phyloP scores from a whole-genome alignment of 2,113 vertebrate genomes.

The Pogona vitticeps region DNA sequence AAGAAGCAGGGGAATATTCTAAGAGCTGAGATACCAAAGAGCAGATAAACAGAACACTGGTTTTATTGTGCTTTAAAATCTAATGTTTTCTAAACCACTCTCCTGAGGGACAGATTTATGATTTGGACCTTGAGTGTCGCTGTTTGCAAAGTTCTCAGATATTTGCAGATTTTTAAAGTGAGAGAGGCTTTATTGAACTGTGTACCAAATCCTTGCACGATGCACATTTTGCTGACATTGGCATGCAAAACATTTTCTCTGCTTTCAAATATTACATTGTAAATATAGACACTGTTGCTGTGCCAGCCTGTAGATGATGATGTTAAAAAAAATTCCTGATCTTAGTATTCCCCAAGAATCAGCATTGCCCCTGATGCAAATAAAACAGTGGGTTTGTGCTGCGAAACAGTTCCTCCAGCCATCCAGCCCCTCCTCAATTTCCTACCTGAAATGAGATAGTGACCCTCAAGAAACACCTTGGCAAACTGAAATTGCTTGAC shows the following conservation, averaged over 20 bases:
- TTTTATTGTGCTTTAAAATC: conserved; percentile 17
- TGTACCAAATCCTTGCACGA: not conserved
- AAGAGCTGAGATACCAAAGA: conserved; percentile 1
- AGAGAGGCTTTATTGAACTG: not conserved
- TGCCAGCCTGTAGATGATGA: not conserved
- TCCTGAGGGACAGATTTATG: conserved; percentile 5
- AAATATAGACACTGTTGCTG: not conserved
- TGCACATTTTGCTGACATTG: too few species aligned
- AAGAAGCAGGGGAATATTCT: not conserved
- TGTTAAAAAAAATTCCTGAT: not conserved
- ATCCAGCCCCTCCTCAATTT: not conserved
- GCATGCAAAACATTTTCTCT: not conserved
- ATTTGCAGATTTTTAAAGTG: not conserved
- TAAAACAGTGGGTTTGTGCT: not conserved
- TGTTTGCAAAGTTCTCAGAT: not conserved
- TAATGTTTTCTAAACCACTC: conserved; percentile 12
- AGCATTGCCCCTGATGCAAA: not conserved
- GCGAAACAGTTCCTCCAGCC: not conserved
- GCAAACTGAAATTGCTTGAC: not conserved
- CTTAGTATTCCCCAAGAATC: not conserved
- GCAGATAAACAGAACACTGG: not conserved
- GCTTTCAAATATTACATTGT: not conserved
- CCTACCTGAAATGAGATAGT: not conserved
- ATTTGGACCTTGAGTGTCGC: not conserved
- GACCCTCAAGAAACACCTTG: not conserved